Base-by-base conservation (phyloP, 2,888 invertebrate species). In the Cheilosia variabilis region DNA sequence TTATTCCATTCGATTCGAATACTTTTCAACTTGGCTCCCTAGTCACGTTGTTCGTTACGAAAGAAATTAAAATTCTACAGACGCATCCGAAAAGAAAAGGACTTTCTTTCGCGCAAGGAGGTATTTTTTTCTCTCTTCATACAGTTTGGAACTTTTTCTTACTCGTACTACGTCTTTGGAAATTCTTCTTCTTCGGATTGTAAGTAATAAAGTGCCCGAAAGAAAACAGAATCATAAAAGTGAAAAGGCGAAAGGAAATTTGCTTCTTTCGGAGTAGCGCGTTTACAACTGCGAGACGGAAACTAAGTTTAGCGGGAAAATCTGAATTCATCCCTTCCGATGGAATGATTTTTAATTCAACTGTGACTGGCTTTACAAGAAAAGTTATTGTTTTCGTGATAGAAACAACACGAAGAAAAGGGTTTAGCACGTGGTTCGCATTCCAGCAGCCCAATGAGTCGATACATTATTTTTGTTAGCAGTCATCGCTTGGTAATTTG, bases 11-110 rank as follows among this genome's bases (percentile, higher is more conserved):
- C 66, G 76, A 76, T 72, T 81, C 66, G 81, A 80, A 75, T 71
- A 71, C 50, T 76, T 62, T 27, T 53, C 55, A 65, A 82, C 73
- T 87, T 87, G 58, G 72, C 77, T 66, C 15, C 13, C 84, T 41
- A 71, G 80, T 86, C 84, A 86, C 84, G 84, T 86, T 76, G 75
- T 76, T 86, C 68, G 84, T 86, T 86, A 62, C 63, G 65, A 86
- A 52, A 77, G 76, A 86, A 81, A 86, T 86, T 86, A 86, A 86
- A 81, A 86, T 86, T 86, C 86, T 62, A 66, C 76, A 52, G 72
- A 75, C 81, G 81, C 81, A 72, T 72, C 72, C 27, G 22, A 19
- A 55, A 60, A 69, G 63, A 69, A 75, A 83, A 80, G 72, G 58
- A 71, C 37, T 43, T 47, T 19, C 5, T 19, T 37, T 22, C 17